Percentiles rank a stretch among this genome's conserved stretches.
Conservation (phyloP, 2,113 vertebrate genomes). For the Triplophysa siluroides region DNA sequence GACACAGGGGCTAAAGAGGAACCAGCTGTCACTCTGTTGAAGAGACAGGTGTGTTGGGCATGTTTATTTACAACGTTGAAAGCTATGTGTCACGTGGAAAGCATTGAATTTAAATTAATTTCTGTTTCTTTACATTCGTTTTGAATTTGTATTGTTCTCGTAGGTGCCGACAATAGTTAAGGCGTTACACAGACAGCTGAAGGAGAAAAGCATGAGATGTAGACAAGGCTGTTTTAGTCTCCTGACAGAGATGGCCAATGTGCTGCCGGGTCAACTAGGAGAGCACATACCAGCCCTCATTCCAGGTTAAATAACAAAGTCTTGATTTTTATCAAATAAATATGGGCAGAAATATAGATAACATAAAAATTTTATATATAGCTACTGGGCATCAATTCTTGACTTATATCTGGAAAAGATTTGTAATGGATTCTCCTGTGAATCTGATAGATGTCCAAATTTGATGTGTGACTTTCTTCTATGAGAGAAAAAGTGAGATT, state of each 20-base stretch:
- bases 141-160: background rate
- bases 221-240: conserved; percentile 90
- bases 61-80: background rate
- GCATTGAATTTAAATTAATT: too few species aligned
- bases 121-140: too few species aligned
- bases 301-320: conserved; percentile 74
- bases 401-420: too few species aligned
- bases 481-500: too few species aligned
- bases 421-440: too few species aligned
- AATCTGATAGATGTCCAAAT: too few species aligned
- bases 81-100: background rate
- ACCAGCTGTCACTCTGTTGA: conserved; percentile 75
- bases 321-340: too few species aligned
- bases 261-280: conserved; percentile 83
- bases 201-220: conserved; percentile 84
- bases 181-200: conserved; percentile 87
- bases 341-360: too few species aligned
- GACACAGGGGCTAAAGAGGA: conserved; percentile 70
- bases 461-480: too few species aligned
- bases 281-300: conserved; percentile 83
- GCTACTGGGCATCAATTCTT: too few species aligned
- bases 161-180: conserved; percentile 88
- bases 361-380: too few species aligned
- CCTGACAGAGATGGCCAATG: conserved; percentile 81
- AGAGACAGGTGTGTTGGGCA: conserved; percentile 76